These are phyloP conservation scores for Lerista edwardsae DNA, from an alignment of 2,797 vertebrate genomes.

Conservation along the genomic window DNA sequence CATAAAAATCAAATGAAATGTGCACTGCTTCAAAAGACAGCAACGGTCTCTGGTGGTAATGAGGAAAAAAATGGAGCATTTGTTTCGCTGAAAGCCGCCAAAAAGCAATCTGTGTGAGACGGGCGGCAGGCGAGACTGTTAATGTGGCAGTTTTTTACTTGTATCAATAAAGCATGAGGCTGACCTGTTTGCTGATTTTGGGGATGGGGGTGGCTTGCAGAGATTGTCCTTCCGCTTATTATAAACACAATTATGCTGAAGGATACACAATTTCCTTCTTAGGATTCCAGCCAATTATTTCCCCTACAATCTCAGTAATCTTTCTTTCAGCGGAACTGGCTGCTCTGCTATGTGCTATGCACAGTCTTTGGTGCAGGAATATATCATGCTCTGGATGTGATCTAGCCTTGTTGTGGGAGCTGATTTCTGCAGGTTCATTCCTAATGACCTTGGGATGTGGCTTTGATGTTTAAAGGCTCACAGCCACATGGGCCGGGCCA, in stretches of 20 bases:
- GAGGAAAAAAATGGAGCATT: neutral
- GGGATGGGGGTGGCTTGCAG: neutral
- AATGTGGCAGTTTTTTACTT: neutral
- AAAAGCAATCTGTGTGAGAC: neutral
- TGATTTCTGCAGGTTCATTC: neutral
- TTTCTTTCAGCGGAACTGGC: constrained; percentile 8
- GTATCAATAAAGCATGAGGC: neutral
- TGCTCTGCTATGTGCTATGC: constrained; percentile 16
- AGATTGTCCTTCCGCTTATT: constrained; percentile 30
- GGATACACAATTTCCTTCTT: constrained; percentile 12
- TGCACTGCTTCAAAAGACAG: neutral
- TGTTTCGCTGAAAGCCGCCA: neutral
- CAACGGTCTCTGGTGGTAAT: neutral
- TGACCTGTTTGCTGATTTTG: constrained; percentile 28
- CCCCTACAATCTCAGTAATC: neutral
- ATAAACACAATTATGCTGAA: constrained; percentile 40
- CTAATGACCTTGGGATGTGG: neutral
- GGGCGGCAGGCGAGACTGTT: constrained; percentile 13
- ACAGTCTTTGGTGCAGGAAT: neutral
- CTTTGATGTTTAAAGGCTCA: neutral
- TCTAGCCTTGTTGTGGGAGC: neutral
- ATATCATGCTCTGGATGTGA: neutral
- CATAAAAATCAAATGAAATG: neutral
- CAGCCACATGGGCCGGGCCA: too few relatives aligned
- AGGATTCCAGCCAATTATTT: constrained; percentile 5